These are phyloP conservation scores for Myotis davidii DNA, from an alignment of 2,113 vertebrate genomes.

Conservation along the genomic window DNA sequence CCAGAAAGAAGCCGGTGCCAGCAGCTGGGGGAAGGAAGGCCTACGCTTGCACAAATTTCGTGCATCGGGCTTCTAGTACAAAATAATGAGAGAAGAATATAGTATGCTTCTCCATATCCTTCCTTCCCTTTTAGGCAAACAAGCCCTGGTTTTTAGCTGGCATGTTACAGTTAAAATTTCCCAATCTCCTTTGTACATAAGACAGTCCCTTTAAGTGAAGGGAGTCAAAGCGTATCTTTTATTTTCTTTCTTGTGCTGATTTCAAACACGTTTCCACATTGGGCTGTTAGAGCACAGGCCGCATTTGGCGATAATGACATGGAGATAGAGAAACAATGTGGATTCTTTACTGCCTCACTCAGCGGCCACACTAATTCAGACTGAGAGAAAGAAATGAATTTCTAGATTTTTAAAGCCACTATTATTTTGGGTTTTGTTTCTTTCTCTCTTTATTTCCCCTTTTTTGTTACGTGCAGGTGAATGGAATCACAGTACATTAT, in stretches of 20 bases:
- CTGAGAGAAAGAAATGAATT: background rate
- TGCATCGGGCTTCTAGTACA: too few species aligned
- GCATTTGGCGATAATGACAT: background rate
- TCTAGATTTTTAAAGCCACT: background rate
- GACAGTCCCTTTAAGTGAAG: background rate
- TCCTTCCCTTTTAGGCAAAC: background rate
- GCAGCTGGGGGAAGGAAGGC: too few species aligned
- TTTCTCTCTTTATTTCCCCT: background rate
- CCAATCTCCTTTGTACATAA: background rate
- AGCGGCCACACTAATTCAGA: background rate
- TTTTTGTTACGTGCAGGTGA: background rate
- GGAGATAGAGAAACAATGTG: background rate
- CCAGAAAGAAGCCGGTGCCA: too few species aligned
- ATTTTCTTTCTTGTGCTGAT: conserved; percentile 8
- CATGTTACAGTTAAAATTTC: background rate
- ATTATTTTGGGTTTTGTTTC: background rate
- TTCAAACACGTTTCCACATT: background rate
- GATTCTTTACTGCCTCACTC: background rate
- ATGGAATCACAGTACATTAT: background rate
- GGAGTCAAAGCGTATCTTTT: background rate
- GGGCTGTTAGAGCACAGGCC: background rate
- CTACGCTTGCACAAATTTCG: too few species aligned
- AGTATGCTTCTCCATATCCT: background rate
- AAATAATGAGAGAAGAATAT: background rate
- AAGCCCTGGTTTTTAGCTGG: background rate